phyloP scores from a whole-genome alignment of 2,888 invertebrate genomes.

The Drosophila longiperda region DNA sequence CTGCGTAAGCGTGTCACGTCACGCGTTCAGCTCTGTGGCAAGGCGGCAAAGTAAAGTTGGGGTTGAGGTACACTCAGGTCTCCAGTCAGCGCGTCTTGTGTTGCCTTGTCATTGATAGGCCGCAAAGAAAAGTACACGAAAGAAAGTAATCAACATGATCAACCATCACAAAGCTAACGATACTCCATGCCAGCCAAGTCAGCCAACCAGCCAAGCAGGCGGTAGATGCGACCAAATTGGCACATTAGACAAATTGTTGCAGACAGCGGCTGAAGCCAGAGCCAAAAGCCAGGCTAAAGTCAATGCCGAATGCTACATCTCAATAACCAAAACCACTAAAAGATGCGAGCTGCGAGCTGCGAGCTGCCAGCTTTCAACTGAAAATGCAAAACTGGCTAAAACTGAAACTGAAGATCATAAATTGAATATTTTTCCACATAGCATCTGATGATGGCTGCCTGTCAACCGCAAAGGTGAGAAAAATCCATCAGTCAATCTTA shows the following conservation, averaged over 20 bases:
- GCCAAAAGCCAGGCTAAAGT: conserved; percentile 8
- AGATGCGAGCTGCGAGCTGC: conserved; percentile 22
- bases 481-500: conserved; percentile 62
- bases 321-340: conserved; percentile 58
- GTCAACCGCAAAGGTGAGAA: conserved; percentile 42
- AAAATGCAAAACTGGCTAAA: conserved; percentile 45
- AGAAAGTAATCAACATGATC: conserved; percentile 66
- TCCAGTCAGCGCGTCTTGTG: conserved; percentile 29
- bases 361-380: conserved; percentile 35
- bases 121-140: conserved; percentile 50
- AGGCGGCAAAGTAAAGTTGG: conserved; percentile 1
- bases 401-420: conserved; percentile 57
- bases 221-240: conserved; percentile 72
- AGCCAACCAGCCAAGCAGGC: conserved; percentile 35
- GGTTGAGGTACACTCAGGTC: conserved; percentile 5
- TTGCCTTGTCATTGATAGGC: conserved; percentile 77
- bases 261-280: conserved; percentile 33
- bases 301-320: conserved; percentile 54
- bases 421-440: conserved; percentile 47
- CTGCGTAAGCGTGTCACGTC: conserved; percentile 6
- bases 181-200: conserved; percentile 35
- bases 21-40: conserved; percentile 6
- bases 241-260: conserved; percentile 80
- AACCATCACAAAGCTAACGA: conserved; percentile 54
- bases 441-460: conserved; percentile 18